Evolutionary conservation across 2,113 vertebrate genomes (phyloP).

Genomic region (Platichthys flesus): DNA sequence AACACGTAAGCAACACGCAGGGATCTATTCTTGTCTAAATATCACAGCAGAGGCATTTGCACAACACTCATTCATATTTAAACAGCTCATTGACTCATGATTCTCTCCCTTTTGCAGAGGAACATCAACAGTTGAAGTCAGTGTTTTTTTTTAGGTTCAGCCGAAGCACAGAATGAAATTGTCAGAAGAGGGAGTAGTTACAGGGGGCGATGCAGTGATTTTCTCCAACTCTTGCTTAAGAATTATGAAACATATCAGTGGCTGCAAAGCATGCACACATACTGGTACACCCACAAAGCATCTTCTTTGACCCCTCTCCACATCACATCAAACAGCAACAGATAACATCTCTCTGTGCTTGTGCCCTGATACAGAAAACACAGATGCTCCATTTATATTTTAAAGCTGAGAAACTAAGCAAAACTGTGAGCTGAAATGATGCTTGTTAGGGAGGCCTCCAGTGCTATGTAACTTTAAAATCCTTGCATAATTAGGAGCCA

Average conservation of each 20-base stretch:
- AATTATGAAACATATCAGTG: slow-evolving; percentile 4
- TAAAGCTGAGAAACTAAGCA: slow-evolving; percentile 32
- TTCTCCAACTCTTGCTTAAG: slow-evolving; percentile 6
- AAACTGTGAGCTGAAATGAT: slow-evolving; percentile 7
- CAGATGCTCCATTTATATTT: slow-evolving; percentile 56
- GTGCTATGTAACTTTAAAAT: slow-evolving; percentile 54
- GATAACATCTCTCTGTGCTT: slow-evolving; percentile 12
- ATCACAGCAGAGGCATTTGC: slow-evolving; percentile 53
- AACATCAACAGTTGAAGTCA: slow-evolving; percentile 26
- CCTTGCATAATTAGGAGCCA: slow-evolving; percentile 62
- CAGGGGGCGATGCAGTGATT: slow-evolving; percentile 13
- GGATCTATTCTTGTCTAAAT: slow-evolving; percentile 57
- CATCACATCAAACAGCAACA: slow-evolving; percentile 28
- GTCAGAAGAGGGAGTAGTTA: not conserved
- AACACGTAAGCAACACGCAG: slow-evolving; percentile 15
- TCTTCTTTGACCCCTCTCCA: slow-evolving; percentile 30
- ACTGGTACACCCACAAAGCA: slow-evolving; percentile 21
- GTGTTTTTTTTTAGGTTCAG: slow-evolving; percentile 36
- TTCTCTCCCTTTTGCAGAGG: slow-evolving; percentile 9
- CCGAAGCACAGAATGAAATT: slow-evolving; percentile 24
- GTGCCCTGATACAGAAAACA: slow-evolving; percentile 30
- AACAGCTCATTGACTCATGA: slow-evolving; percentile 41
- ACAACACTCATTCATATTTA: slow-evolving; percentile 70
- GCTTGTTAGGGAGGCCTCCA: slow-evolving; percentile 22
- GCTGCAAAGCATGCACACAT: slow-evolving; percentile 23